Conservation (phyloP, 2,888 invertebrate species). For the Candidula unifasciata region DNA sequence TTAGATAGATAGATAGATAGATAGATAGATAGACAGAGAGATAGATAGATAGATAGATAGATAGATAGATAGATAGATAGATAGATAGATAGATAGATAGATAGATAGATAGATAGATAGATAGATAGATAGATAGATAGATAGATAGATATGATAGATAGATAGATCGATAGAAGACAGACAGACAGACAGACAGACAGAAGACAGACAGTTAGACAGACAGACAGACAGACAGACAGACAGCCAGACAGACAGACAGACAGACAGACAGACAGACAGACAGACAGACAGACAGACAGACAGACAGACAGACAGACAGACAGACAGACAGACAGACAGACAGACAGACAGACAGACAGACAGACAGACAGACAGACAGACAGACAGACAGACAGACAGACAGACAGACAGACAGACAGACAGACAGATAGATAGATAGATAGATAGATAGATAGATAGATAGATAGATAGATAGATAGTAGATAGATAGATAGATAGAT, state of each 20-base stretch:
- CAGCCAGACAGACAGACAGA: neutral
- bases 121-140: no score
- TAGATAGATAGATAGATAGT: neutral
- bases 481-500: no score
- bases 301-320: neutral
- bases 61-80: no score
- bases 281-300: neutral
- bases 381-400: slow-evolving; percentile 7
- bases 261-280: neutral
- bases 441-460: neutral
- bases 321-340: neutral
- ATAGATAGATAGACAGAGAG: no score
- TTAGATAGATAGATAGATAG: no score
- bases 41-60: no score
- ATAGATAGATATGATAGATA: neutral
- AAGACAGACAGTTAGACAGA: neutral
- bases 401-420: neutral
- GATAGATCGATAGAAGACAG: neutral
- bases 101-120: no score
- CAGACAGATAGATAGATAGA: neutral
- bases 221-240: neutral
- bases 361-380: neutral
- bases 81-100: no score
- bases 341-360: neutral
- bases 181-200: neutral